Evolutionary conservation across 2,888 invertebrate species (phyloP).

Genomic region (Yponomeuta malinellus): DNA sequence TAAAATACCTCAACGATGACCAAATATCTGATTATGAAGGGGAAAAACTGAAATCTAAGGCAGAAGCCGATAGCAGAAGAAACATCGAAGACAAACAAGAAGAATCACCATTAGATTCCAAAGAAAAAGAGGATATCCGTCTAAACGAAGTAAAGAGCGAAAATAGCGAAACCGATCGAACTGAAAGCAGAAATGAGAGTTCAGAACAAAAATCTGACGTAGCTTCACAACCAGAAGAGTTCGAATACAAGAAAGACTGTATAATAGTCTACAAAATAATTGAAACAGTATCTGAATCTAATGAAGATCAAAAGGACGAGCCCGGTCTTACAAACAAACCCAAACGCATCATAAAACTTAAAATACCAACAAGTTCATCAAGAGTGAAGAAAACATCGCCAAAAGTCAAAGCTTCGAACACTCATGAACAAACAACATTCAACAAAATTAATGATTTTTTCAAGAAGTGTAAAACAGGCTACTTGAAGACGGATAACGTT

Average conservation of each 20-base stretch:
- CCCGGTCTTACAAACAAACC: neutral
- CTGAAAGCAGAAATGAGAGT: neutral
- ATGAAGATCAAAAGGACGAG: neutral
- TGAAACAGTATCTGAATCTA: neutral
- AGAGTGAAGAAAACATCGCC: neutral
- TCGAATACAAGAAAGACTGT: neutral
- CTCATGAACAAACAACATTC: neutral
- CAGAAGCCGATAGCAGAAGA: neutral
- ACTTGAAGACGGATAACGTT: neutral
- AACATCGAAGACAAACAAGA: neutral
- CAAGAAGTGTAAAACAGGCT: neutral
- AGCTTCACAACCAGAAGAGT: neutral
- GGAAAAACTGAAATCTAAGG: neutral
- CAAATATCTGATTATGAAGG: slow-evolving; percentile 8
- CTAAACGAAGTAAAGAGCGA: neutral
- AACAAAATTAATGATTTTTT: neutral
- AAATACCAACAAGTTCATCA: neutral
- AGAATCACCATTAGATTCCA: neutral
- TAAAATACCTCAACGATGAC: slow-evolving; percentile 30
- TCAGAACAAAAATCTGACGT: neutral
- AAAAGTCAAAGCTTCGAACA: neutral
- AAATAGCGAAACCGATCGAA: neutral
- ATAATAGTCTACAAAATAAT: neutral
- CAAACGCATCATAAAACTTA: neutral
- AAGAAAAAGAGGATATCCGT: neutral